These are phyloP conservation scores for Crematogaster levior DNA, from an alignment of 2,888 invertebrate species.

Conservation along the genomic window DNA sequence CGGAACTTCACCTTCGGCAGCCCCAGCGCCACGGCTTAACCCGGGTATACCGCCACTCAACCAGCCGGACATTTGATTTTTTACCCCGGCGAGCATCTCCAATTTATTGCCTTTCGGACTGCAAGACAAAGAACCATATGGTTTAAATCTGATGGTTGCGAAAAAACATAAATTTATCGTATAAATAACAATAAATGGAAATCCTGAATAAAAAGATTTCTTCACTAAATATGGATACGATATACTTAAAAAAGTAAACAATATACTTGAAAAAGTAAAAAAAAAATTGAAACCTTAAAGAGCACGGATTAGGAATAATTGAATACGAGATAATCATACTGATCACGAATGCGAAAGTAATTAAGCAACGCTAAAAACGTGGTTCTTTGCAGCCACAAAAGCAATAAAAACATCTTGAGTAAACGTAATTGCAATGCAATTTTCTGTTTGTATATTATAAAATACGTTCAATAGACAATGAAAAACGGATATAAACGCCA, in stretches of 20 bases:
- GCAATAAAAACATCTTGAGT: neutral
- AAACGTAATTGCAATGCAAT: conserved; percentile 1
- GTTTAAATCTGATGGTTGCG: neutral
- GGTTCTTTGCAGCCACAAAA: neutral
- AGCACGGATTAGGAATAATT: neutral
- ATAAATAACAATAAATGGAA: no score
- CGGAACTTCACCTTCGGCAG: conserved; percentile 86
- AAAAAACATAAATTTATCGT: neutral
- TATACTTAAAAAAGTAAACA: no score
- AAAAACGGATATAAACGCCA: neutral
- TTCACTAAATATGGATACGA: neutral
- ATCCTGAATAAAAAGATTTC: neutral
- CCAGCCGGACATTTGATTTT: conserved; percentile 94
- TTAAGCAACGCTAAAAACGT: neutral
- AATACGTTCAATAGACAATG: neutral
- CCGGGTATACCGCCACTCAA: conserved; percentile 93
- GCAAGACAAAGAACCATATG: conserved; percentile 67
- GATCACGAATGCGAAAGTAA: neutral
- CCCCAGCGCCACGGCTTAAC: conserved; percentile 87
- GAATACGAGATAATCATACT: neutral
- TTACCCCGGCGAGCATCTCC: conserved; percentile 95
- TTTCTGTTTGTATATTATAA: conserved; percentile 8
- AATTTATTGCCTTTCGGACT: conserved; percentile 90
- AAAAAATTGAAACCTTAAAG: neutral
- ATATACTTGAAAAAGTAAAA: no score